Conservation (phyloP, 2,888 invertebrate genomes). For the Panopea generosa region DNA sequence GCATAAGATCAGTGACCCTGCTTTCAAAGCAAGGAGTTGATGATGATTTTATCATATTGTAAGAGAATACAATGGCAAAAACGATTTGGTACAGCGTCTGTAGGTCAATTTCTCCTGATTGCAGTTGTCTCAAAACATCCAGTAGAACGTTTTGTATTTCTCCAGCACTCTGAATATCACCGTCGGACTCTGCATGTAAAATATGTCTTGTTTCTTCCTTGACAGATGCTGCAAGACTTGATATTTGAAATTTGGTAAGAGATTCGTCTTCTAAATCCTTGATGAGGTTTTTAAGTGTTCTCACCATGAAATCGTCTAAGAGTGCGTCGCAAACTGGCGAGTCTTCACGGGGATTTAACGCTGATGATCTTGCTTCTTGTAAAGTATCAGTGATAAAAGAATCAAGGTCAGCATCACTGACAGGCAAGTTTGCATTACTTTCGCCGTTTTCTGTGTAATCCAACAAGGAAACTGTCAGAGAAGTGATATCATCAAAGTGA, state of each 20-base stretch:
- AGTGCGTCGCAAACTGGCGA: conserved; percentile 63
- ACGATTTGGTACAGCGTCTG: conserved; percentile 54
- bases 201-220: conserved; percentile 44
- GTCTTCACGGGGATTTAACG: conserved; percentile 48
- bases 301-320: conserved; percentile 68
- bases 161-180: not conserved
- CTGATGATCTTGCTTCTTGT: conserved; percentile 38
- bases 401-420: conserved; percentile 53
- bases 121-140: conserved; percentile 30
- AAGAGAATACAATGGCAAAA: conserved; percentile 56
- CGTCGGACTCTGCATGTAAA: conserved; percentile 1
- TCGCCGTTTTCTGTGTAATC: conserved; percentile 25
- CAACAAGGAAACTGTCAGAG: conserved; percentile 63
- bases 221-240: conserved; percentile 55
- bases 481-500: conserved; percentile 62
- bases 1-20: conserved; percentile 30
- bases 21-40: conserved; percentile 25
- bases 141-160: conserved; percentile 40
- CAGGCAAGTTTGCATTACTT: conserved; percentile 12
- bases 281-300: conserved; percentile 58
- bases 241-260: conserved; percentile 58
- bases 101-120: conserved; percentile 43
- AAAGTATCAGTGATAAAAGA: conserved; percentile 64
- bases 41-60: conserved; percentile 51
- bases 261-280: conserved; percentile 62